Conservation (phyloP, 2,888 invertebrate species). For the Labia minor region DNA sequence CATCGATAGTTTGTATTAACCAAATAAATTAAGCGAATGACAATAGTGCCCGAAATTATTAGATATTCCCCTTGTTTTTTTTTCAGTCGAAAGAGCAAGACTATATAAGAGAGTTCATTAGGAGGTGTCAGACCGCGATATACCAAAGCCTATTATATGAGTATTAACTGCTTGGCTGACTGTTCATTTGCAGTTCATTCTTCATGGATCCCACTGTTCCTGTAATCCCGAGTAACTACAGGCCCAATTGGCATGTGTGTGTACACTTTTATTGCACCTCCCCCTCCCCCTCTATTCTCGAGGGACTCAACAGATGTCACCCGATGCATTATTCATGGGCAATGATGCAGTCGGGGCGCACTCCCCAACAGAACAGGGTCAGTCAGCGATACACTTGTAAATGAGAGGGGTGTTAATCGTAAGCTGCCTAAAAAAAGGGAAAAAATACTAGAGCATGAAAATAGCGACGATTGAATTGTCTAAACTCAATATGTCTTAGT, state of each 20-base stretch:
- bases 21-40: too few relatives aligned
- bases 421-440: background rate
- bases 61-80: background rate
- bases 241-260: constrained; percentile 13
- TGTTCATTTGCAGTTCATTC: background rate
- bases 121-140: constrained; percentile 1
- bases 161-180: constrained; percentile 1
- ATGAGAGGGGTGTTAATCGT: background rate
- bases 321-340: constrained; percentile 15
- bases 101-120: background rate
- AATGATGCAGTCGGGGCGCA: background rate
- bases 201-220: background rate
- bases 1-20: too few relatives aligned
- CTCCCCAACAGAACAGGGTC: background rate
- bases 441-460: background rate
- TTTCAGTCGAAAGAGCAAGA: too few relatives aligned
- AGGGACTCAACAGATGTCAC: constrained; percentile 25
- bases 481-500: background rate
- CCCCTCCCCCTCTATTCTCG: constrained; percentile 16
- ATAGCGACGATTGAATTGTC: background rate
- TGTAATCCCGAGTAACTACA: constrained; percentile 5
- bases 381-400: constrained; percentile 13
- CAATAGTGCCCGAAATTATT: too few relatives aligned
- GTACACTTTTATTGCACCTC: background rate
- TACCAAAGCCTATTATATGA: background rate